Evolutionary conservation across 2,888 invertebrate species (phyloP), one percentile per base, ranked within the genome.

Genomic region (Plebejus anna): DNA sequence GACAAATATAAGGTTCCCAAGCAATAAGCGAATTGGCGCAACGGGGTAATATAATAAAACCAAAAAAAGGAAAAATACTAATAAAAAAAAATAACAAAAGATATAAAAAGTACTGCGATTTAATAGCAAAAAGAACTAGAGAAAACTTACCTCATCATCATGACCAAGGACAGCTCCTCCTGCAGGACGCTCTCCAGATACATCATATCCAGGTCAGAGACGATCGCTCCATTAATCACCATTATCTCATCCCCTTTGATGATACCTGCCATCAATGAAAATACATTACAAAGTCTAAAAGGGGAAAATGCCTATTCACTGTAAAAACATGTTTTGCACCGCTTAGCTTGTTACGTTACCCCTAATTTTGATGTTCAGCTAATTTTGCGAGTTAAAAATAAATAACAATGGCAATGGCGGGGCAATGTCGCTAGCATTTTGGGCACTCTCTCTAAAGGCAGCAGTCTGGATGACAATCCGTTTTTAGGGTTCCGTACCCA

Each of bases 201-300:
- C 97, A 99, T 99, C 99, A 99, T 99, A 95, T 99, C 99, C 94
- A 99, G 95, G 95, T 99, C 99, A 86, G 98, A 98, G 83, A 99
- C 98, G 90, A 99, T 98, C 84, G 98, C 98, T 82, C 98, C 98
- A 95, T 99, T 99, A 94, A 99, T 98, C 90, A 99, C 98, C 97
- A 99, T 98, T 91, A 99, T 98, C 95, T 99, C 99, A 94, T 99
- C 99, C 85, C 98, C 97, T 94, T 98, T 98, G 92, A 98, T 98
- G 89, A 99, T 97, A 87, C 99, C 99, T 99, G 73, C 32, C 73
- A 28, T 73, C 32, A 73, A 55, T 51, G 73, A 73, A 73, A 73
- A 73, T 32, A 73, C 51, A 73, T 73, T 73, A 73, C 51, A 73
- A 73, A 73, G 73, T 73, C 51, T 51, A 73, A 73, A 73, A 51